These are phyloP conservation scores for Brachystomella parvula DNA, from an alignment of 1,140 invertebrate species.

Conservation along the genomic window DNA sequence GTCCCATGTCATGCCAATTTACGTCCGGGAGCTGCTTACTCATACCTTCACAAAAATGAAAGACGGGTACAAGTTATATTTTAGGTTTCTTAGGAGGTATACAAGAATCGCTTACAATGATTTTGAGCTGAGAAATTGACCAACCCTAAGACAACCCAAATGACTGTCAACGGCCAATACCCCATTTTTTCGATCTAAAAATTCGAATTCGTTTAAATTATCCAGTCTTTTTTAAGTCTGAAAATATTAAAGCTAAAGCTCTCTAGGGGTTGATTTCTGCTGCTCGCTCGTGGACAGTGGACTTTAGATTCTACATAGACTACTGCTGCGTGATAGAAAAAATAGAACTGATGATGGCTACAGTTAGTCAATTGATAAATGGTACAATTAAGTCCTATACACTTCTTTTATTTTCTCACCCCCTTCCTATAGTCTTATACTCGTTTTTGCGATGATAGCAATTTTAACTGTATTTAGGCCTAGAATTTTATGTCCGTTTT, in stretches of 20 bases:
- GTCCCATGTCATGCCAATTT: constrained; percentile 43
- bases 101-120: neutral
- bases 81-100: no score
- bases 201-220: neutral
- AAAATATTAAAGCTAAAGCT: neutral
- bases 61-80: no score
- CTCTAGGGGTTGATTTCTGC: neutral
- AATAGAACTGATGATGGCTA: no score
- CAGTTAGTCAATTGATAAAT: no score
- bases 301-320: no score
- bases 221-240: neutral
- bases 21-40: neutral
- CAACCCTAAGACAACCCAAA: neutral
- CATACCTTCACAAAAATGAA: neutral
- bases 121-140: neutral
- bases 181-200: neutral
- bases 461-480: no score
- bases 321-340: no score
- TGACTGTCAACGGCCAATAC: neutral
- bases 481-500: no score
- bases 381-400: no score
- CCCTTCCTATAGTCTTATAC: no score
- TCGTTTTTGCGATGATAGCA: no score
- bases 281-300: neutral
- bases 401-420: no score